Evolutionary conservation across 2,797 vertebrate species (phyloP).

Genomic region (Poeciliopsis presidionis): DNA sequence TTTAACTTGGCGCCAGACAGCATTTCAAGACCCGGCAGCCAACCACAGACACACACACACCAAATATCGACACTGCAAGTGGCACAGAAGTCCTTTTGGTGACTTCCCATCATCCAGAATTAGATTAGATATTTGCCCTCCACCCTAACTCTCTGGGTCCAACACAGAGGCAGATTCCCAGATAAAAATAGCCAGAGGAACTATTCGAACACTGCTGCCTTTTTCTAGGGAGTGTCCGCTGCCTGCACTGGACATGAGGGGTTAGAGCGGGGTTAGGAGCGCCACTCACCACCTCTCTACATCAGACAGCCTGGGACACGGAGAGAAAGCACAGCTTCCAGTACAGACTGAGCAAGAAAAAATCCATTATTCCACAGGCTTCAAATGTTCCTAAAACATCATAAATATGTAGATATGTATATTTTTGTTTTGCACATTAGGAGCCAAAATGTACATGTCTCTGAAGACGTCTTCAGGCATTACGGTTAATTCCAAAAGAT

Average conservation of each 20-base stretch:
- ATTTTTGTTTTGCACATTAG: constrained; percentile 30
- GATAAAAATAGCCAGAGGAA: constrained; percentile 82
- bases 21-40: constrained; percentile 77
- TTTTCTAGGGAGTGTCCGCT: constrained; percentile 74
- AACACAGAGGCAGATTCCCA: constrained; percentile 80
- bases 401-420: too few relatives aligned
- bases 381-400: background rate
- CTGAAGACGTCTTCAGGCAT: constrained; percentile 53
- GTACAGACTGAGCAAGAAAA: constrained; percentile 13
- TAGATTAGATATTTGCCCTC: constrained; percentile 80
- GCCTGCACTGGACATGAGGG: constrained; percentile 67
- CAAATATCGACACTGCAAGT: constrained; percentile 68
- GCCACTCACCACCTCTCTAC: constrained; percentile 56
- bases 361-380: background rate
- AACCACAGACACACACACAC: constrained; percentile 53
- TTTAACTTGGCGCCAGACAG: constrained; percentile 82
- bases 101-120: constrained; percentile 79
- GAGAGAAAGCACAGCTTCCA: constrained; percentile 24
- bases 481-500: constrained; percentile 71
- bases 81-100: constrained; percentile 73
- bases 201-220: constrained; percentile 79
- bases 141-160: constrained; percentile 66
- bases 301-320: constrained; percentile 44
- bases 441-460: constrained; percentile 34
- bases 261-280: constrained; percentile 77